Conservation (phyloP, 2,113 vertebrate genomes). For the Dicentrarchus labrax region DNA sequence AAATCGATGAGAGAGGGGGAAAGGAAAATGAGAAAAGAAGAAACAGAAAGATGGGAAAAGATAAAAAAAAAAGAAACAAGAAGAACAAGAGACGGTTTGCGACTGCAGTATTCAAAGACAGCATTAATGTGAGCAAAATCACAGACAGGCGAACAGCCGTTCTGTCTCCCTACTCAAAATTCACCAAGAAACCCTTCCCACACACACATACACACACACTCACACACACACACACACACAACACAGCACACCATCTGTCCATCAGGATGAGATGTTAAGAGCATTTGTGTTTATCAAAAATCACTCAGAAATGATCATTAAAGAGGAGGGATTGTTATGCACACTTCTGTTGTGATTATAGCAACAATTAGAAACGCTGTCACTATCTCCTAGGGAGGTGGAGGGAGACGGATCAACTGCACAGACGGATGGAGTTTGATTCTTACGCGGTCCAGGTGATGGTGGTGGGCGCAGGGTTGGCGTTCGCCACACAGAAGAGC, state of each 20-base stretch:
- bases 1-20: neutral
- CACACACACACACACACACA: slow-evolving; percentile 7
- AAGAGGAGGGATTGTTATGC: neutral
- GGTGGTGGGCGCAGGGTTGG: slow-evolving; percentile 83
- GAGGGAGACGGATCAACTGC: neutral
- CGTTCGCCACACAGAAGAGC: slow-evolving; percentile 83
- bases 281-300: slow-evolving; percentile 9
- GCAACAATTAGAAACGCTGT: neutral
- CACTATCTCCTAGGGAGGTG: neutral
- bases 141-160: slow-evolving; percentile 49
- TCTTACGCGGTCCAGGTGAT: slow-evolving; percentile 87
- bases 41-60: neutral
- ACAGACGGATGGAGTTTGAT: neutral
- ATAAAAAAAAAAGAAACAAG: neutral
- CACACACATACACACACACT: neutral
- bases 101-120: slow-evolving; percentile 32
- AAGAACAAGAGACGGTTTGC: neutral
- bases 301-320: neutral
- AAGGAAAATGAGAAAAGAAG: neutral
- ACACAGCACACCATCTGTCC: slow-evolving; percentile 63
- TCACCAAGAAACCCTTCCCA: slow-evolving; percentile 18
- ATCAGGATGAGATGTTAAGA: slow-evolving; percentile 18
- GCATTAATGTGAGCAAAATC: slow-evolving; percentile 39
- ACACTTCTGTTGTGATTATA: neutral
- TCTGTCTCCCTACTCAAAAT: slow-evolving; percentile 42